Conservation (phyloP, 2,797 vertebrate species). For the Oryzias dopingdopingensis region DNA sequence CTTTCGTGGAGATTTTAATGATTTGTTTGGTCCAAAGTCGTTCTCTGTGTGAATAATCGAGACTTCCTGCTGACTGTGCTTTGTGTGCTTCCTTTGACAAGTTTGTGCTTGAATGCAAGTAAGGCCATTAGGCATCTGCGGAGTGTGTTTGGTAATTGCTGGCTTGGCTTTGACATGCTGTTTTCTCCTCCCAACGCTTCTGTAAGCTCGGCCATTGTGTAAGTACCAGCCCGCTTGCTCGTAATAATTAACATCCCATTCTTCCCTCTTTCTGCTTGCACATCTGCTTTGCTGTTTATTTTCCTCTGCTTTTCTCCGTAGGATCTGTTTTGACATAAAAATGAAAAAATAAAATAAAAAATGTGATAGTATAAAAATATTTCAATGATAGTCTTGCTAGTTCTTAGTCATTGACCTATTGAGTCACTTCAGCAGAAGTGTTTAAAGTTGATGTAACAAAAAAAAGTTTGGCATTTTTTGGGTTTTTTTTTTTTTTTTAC, state of each 20-base stretch:
- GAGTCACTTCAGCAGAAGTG: neutral
- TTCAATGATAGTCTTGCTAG: no score
- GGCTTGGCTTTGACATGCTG: conserved; percentile 76
- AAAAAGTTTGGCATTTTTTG: neutral
- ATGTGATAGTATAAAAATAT: no score
- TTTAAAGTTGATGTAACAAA: neutral
- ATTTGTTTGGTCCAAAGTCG: conserved; percentile 35
- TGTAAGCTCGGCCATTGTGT: conserved; percentile 98
- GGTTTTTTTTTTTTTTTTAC: conserved; percentile 10
- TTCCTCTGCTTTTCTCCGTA: conserved; percentile 7
- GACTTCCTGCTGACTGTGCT: conserved; percentile 25
- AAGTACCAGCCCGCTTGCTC: conserved; percentile 80
- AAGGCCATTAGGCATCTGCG: conserved; percentile 62
- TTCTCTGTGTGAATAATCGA: conserved; percentile 23
- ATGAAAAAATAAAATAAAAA: no score
- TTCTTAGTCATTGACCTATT: no score
- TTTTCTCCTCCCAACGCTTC: conserved; percentile 81
- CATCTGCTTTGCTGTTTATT: conserved; percentile 22
- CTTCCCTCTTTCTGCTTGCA: conserved; percentile 22
- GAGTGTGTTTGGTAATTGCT: conserved; percentile 58
- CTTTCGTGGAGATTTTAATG: conserved; percentile 32
- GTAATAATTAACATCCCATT: conserved; percentile 46
- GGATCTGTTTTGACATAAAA: conserved; percentile 1
- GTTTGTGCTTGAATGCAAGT: conserved; percentile 23
- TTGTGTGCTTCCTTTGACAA: conserved; percentile 14